Evolutionary conservation across 23 tunicate species (phyloP), one percentile per base, ranked within the genome.

Genomic region (Trididemnum clinides): DNA sequence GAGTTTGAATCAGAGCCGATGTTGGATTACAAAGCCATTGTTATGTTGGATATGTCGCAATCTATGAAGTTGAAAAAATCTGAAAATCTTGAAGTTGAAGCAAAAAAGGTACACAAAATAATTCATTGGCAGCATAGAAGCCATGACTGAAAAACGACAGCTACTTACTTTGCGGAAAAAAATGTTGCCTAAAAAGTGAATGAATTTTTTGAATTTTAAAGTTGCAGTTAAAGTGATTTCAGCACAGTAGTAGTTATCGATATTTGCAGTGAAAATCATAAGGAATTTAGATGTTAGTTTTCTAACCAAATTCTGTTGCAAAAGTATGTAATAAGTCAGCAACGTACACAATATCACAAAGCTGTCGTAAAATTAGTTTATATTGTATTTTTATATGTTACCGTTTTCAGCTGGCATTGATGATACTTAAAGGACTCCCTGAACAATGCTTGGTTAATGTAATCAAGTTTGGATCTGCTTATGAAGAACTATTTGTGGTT

Each of bases 41-140:
- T 92, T 15, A 3, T 92, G 70, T 22, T 92, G 35, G 97, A 92
- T 51, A 87, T 87, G 90, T 92, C 97, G 0, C 59, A 71, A 32
- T 92, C 97, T 4, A 92, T 92, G 88, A 0, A 29, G 23, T 44
- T 71, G 5, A 32, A 29, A 2, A 29, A 38, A 0, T 10, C 84
- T 12, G 50, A 38, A 0, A 49, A 80, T 28, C 33, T 84, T 26
- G 83, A 87, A 30, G 30, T 32, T 3, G 34, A 51, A 3, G 65
- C 66, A 1, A 78, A 78, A 78, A 78, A 78, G 37, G 83, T 78
- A 66, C 10, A n/a, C n/a, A n/a, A n/a, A n/a, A n/a, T n/a, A n/a
- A n/a, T n/a, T n/a, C n/a, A 44, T 44, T 44, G 10, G 54, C 54
- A 15, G 15, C 54, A 10, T 15, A 44, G 15, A 15, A 7, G 12